Percentiles rank a stretch among this genome's conserved stretches.
These are phyloP conservation scores for Tethya wilhelma DNA, from an alignment of 37 sponge, comb jelly and placozoan species.

Conservation along the genomic window DNA sequence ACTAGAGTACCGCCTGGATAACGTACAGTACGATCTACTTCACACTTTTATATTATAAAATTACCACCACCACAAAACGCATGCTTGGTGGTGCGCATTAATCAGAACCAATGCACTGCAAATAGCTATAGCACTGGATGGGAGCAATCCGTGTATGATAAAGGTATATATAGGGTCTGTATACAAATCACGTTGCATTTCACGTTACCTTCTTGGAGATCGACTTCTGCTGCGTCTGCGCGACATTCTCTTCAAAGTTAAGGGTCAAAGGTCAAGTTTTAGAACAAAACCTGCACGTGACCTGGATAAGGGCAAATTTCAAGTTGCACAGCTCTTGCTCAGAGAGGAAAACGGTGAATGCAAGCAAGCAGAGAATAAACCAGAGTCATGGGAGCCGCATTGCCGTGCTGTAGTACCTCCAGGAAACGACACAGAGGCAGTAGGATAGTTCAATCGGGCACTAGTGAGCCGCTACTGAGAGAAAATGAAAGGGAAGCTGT, in stretches of 20 bases:
- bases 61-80: too few relatives aligned
- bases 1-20: too few relatives aligned
- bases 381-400: too few relatives aligned
- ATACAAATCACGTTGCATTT: background rate
- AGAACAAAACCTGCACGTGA: too few relatives aligned
- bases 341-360: background rate
- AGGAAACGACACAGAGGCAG: background rate
- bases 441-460: conserved; percentile 19
- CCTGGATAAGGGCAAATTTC: too few relatives aligned
- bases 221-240: conserved; percentile 24
- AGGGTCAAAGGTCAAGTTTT: background rate
- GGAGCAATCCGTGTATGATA: too few relatives aligned
- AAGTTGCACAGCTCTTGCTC: too few relatives aligned
- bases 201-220: conserved; percentile 11
- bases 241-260: background rate
- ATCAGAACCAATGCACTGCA: too few relatives aligned
- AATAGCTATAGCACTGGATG: too few relatives aligned
- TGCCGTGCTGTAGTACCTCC: background rate
- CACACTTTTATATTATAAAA: too few relatives aligned
- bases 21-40: too few relatives aligned
- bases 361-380: background rate
- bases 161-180: background rate
- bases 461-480: conserved; percentile 69
- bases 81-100: too few relatives aligned
- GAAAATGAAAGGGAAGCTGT: conserved; percentile 77